Evolutionary conservation across 2,797 vertebrate species (phyloP).

Genomic region (Notolepis coatsorum): DNA sequence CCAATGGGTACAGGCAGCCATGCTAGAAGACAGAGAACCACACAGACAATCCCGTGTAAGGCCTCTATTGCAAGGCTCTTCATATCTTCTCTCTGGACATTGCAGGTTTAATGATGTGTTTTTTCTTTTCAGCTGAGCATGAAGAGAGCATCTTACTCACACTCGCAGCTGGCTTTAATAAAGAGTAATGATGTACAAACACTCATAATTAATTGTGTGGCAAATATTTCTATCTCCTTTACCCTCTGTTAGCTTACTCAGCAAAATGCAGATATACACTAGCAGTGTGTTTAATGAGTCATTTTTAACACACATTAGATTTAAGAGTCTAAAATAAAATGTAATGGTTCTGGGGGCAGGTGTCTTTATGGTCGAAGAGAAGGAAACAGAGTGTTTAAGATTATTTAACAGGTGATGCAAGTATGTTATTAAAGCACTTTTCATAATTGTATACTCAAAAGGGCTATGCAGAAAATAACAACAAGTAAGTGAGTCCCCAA

Average conservation of each 20-base stretch:
- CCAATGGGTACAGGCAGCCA: too few species aligned
- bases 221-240: conserved; percentile 56
- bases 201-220: conserved; percentile 75
- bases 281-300: conserved; percentile 43
- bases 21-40: too few species aligned
- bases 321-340: conserved; percentile 47
- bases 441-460: conserved; percentile 42
- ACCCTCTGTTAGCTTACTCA: conserved; percentile 54
- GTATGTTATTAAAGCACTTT: conserved; percentile 40
- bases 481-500: too few species aligned
- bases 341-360: conserved; percentile 27
- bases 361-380: conserved; percentile 46
- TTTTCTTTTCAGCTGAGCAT: conserved; percentile 56
- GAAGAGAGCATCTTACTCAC: conserved; percentile 54
- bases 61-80: too few species aligned
- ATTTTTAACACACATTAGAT: conserved; percentile 46
- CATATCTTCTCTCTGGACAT: conserved; percentile 23
- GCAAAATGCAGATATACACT: conserved; percentile 54
- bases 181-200: conserved; percentile 79
- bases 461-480: background rate
- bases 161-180: conserved; percentile 73
- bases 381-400: conserved; percentile 27
- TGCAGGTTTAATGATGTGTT: conserved; percentile 70
- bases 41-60: too few species aligned
- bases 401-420: conserved; percentile 26